phyloP scores from a whole-genome alignment of 1,140 invertebrate species.

The Diachasmimorpha longicaudata region DNA sequence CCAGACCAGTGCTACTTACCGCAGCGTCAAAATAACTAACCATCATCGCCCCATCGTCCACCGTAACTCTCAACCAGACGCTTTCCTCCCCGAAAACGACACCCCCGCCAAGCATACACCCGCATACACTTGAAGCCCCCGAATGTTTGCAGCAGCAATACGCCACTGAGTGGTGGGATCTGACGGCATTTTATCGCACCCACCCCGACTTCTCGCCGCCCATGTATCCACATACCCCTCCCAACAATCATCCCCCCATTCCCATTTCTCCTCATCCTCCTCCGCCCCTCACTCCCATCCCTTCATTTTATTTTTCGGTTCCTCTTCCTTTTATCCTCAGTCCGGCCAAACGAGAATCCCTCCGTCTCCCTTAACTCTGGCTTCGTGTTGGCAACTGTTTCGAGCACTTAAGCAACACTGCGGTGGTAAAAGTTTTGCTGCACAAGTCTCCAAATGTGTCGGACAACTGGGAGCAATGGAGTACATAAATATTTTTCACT shows the following conservation, averaged over 20 bases:
- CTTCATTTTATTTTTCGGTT: background rate
- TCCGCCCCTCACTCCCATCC: background rate
- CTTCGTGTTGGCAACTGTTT: conserved; percentile 40
- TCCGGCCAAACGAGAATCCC: conserved; percentile 1
- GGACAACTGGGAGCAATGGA: background rate
- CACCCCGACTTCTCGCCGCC: background rate
- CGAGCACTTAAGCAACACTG: conserved; percentile 37
- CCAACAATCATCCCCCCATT: background rate
- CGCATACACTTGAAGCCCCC: background rate
- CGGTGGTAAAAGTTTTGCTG: conserved; percentile 32
- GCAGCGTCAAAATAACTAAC: background rate
- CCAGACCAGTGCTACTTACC: background rate
- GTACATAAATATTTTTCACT: background rate
- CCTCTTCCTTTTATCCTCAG: background rate
- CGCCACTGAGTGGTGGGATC: background rate
- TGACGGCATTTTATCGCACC: background rate
- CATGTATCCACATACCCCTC: no score
- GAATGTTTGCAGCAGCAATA: background rate
- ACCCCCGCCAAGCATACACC: background rate
- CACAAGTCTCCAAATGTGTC: background rate
- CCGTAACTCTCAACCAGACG: background rate
- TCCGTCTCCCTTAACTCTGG: background rate
- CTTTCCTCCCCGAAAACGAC: background rate
- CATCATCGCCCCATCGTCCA: background rate
- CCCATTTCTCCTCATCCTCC: background rate